A percentile compares a stretch with the other conserved stretches of the same genome.
Conservation (phyloP, 1,140 invertebrate genomes). For the Lepidotrigona ventralis region DNA sequence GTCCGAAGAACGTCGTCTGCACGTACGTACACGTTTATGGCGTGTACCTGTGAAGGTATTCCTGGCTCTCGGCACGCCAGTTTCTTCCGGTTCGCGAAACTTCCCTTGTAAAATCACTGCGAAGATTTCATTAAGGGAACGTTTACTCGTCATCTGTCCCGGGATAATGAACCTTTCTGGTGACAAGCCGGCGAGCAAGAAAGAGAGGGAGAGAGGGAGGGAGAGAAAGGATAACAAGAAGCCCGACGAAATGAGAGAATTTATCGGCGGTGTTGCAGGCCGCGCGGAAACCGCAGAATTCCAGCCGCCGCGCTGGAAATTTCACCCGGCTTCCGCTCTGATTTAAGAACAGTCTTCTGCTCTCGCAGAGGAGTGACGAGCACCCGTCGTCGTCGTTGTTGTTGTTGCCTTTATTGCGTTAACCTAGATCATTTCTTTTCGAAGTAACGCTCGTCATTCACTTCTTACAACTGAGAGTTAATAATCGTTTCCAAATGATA, state of each 20-base stretch:
- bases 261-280: slow-evolving; percentile 33
- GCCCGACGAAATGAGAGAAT: slow-evolving; percentile 51
- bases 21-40: slow-evolving; percentile 24
- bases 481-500: too few species aligned
- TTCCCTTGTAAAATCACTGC: slow-evolving; percentile 69
- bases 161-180: slow-evolving; percentile 61
- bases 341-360: not conserved
- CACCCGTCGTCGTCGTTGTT: not conserved
- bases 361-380: not conserved
- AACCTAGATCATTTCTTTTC: not conserved
- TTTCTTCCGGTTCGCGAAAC: slow-evolving; percentile 57
- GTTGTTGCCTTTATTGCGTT: not conserved
- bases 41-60: slow-evolving; percentile 7
- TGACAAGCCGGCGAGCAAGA: slow-evolving; percentile 54
- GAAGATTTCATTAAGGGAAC: slow-evolving; percentile 71
- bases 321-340: not conserved
- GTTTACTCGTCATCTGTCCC: slow-evolving; percentile 67
- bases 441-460: not conserved
- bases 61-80: not conserved
- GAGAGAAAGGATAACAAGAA: slow-evolving; percentile 49
- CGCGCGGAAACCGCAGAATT: slow-evolving; percentile 9
- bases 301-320: not conserved
- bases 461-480: too few species aligned
- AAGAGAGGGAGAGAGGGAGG: slow-evolving; percentile 22
- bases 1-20: slow-evolving; percentile 41